phyloP scores from a whole-genome alignment of 1,140 invertebrate genomes.

The Diorhabda carinulata region DNA sequence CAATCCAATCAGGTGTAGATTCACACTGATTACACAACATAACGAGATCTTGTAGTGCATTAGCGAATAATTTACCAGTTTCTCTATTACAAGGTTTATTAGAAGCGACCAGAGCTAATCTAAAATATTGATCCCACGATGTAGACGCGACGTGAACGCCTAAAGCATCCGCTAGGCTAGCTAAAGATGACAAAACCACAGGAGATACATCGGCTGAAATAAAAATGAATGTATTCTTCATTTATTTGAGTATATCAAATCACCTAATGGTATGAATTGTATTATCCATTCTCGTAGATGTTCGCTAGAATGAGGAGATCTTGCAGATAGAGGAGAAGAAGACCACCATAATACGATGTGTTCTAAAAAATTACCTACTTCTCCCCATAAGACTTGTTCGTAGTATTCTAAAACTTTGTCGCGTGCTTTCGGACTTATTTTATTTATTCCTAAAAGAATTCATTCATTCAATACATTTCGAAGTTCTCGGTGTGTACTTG shows the following conservation, averaged over 20 bases:
- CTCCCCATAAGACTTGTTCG: slow-evolving; percentile 63
- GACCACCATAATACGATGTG: slow-evolving; percentile 80
- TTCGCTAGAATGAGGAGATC: slow-evolving; percentile 63
- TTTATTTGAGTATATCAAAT: neutral
- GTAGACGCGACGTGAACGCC: slow-evolving; percentile 69
- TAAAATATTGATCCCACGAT: slow-evolving; percentile 71
- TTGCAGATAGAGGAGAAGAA: slow-evolving; percentile 59
- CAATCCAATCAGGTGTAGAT: slow-evolving; percentile 60
- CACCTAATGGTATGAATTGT: slow-evolving; percentile 60
- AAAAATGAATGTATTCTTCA: neutral
- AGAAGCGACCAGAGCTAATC: slow-evolving; percentile 50
- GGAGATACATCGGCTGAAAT: slow-evolving; percentile 57
- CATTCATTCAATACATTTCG: too few relatives aligned
- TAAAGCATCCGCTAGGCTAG: slow-evolving; percentile 69
- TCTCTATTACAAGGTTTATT: slow-evolving; percentile 30
- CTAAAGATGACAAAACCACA: slow-evolving; percentile 61
- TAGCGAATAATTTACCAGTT: slow-evolving; percentile 58
- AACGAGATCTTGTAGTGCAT: slow-evolving; percentile 62
- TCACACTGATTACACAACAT: slow-evolving; percentile 65
- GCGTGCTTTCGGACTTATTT: slow-evolving; percentile 50
- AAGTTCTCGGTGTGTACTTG: too few relatives aligned
- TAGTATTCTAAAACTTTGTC: slow-evolving; percentile 55
- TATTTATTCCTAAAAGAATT: slow-evolving; percentile 38
- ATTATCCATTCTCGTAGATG: slow-evolving; percentile 63
- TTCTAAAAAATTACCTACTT: slow-evolving; percentile 68